Conservation (phyloP, 1,140 invertebrate genomes). For the Scaptomyza hsui region DNA sequence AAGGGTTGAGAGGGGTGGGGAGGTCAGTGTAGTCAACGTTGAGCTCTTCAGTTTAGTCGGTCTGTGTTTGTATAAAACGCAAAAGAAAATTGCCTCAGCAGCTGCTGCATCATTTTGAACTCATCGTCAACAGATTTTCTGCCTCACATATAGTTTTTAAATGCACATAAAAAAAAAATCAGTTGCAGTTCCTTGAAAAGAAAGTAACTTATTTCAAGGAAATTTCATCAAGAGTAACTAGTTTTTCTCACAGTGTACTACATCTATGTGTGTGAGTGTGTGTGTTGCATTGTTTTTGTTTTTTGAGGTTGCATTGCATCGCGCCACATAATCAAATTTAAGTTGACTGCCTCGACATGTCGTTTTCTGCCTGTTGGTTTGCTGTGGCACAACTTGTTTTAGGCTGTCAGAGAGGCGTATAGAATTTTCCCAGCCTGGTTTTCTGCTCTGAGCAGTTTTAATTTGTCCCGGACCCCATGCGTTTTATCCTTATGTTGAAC, state of each 20-base stretch:
- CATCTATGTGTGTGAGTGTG: constrained; percentile 5
- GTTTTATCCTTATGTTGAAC: constrained; percentile 9
- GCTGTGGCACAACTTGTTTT: constrained; percentile 22
- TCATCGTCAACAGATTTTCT: constrained; percentile 66
- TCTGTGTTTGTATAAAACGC: constrained; percentile 70
- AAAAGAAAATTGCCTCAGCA: constrained; percentile 68
- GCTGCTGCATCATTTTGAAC: constrained; percentile 52
- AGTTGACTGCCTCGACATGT: constrained; percentile 46
- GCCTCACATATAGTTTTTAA: constrained; percentile 10
- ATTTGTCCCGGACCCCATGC: background rate
- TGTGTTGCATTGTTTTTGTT: constrained; percentile 4
- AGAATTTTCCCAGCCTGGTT: constrained; percentile 42
- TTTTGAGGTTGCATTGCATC: constrained; percentile 31
- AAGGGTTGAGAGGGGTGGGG: constrained; percentile 20
- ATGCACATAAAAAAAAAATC: background rate
- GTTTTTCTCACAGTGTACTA: background rate
- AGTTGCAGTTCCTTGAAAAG: too few relatives aligned
- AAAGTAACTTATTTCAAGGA: too few relatives aligned
- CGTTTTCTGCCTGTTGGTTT: constrained; percentile 20
- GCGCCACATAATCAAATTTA: constrained; percentile 72
- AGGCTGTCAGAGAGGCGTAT: constrained; percentile 41
- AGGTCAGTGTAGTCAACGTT: constrained; percentile 1
- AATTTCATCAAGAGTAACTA: background rate
- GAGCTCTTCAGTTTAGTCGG: constrained; percentile 23
- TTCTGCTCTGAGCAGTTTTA: background rate